Conservation (phyloP, 1,140 invertebrate genomes). For the Drosophila novamexicana region DNA sequence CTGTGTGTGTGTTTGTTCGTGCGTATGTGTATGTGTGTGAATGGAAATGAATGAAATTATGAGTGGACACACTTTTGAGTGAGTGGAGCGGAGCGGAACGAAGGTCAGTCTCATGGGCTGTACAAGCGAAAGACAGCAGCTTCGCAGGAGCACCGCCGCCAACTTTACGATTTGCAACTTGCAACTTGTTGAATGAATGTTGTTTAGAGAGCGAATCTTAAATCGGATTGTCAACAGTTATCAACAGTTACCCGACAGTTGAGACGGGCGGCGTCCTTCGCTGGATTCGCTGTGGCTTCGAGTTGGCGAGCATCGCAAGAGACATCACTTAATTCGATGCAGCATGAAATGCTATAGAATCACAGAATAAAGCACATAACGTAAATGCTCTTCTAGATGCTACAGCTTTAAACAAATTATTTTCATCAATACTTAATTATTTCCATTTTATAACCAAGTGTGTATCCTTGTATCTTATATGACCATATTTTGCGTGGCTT, state of each 20-base stretch:
- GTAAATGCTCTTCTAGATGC: too few species aligned
- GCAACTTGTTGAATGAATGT: constrained; percentile 39
- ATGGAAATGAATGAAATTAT: constrained; percentile 11
- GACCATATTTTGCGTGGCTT: too few species aligned
- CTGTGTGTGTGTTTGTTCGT: constrained; percentile 11
- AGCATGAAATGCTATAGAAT: neutral
- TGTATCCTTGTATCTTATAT: too few species aligned
- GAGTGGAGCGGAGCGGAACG: neutral
- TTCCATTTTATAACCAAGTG: too few species aligned
- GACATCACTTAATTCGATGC: constrained; percentile 2
- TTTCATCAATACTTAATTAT: too few species aligned
- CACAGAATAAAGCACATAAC: neutral
- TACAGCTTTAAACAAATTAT: neutral
- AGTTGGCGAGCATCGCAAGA: neutral
- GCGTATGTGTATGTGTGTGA: constrained; percentile 12
- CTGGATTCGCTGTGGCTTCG: neutral
- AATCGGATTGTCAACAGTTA: constrained; percentile 11
- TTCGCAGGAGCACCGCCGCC: constrained; percentile 5
- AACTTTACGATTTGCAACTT: constrained; percentile 18
- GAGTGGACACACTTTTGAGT: constrained; percentile 41
- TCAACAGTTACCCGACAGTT: neutral
- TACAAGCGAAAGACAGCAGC: neutral
- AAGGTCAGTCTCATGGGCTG: constrained; percentile 34
- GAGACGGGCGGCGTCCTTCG: constrained; percentile 18
- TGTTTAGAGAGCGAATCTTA: constrained; percentile 9